Evolutionary conservation across 2,888 invertebrate species (phyloP).

Genomic region (Hetaerina titia): DNA sequence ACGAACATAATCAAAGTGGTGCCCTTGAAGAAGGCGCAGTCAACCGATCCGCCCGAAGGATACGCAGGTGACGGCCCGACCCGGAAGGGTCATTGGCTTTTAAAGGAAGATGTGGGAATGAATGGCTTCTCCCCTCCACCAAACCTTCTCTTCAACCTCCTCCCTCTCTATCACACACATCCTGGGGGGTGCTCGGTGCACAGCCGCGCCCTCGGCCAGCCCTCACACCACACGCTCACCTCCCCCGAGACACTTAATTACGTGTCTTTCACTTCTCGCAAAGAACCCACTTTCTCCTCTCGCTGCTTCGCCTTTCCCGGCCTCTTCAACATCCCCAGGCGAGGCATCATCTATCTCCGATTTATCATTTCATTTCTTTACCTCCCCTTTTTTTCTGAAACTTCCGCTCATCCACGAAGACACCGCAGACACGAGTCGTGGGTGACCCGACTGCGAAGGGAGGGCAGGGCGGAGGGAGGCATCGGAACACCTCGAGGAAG

Average conservation of each 20-base stretch:
- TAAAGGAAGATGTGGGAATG: neutral
- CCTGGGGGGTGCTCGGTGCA: neutral
- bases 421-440: neutral
- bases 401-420: neutral
- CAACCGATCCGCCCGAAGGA: neutral
- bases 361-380: neutral
- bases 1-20: neutral
- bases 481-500: neutral
- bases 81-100: neutral
- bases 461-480: neutral
- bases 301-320: neutral
- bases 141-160: neutral
- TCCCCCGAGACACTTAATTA: neutral
- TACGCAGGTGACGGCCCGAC: neutral
- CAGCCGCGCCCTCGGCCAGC: neutral
- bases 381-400: neutral
- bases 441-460: neutral
- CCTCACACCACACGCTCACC: neutral
- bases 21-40: neutral
- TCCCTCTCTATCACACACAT: neutral
- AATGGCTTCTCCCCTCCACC: neutral
- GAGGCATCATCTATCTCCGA: neutral
- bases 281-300: neutral
- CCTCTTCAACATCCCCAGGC: slow-evolving; percentile 6
- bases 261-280: neutral